Evolutionary conservation across 2,888 invertebrate genomes (phyloP).

Genomic region (Cotesia congregata): DNA sequence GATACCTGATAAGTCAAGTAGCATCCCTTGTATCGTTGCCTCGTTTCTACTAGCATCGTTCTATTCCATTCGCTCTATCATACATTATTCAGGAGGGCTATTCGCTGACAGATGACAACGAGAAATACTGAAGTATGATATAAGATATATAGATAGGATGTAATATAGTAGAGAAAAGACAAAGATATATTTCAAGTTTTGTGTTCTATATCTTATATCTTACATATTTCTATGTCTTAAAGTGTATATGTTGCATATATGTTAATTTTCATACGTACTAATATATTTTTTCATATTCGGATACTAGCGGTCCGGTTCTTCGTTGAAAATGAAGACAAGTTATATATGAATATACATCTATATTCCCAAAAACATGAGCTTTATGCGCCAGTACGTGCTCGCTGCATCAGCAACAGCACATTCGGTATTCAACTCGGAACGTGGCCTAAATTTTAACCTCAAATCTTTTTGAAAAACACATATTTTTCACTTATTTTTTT

Average conservation of each 20-base stretch:
- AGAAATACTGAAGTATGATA: slow-evolving; percentile 15
- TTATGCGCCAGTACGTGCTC: slow-evolving; percentile 25
- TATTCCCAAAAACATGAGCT: slow-evolving; percentile 5
- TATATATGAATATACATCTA: slow-evolving; percentile 18
- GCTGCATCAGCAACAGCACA: slow-evolving; percentile 26
- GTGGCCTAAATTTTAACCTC: slow-evolving; percentile 2
- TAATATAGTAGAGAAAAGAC: not conserved
- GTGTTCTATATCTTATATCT: not conserved
- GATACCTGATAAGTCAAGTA: slow-evolving; percentile 42
- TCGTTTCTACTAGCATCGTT: not conserved
- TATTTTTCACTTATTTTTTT: not conserved
- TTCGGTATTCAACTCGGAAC: slow-evolving; percentile 17
- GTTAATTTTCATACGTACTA: not conserved
- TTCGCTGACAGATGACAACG: slow-evolving; percentile 30
- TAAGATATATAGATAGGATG: not conserved
- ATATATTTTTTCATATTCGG: slow-evolving; percentile 21
- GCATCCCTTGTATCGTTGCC: not conserved
- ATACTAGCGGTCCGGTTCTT: slow-evolving; percentile 20
- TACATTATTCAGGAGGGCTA: slow-evolving; percentile 37
- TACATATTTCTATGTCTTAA: not conserved
- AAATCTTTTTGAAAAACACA: not conserved
- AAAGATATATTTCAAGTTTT: not conserved
- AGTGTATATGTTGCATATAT: not conserved
- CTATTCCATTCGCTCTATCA: slow-evolving; percentile 26
- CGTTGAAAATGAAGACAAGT: slow-evolving; percentile 41